Percentiles rank a stretch among this genome's conserved stretches.
Evolutionary conservation across 2,113 vertebrate genomes (phyloP).

Genomic region (Oostethus manadensis): DNA sequence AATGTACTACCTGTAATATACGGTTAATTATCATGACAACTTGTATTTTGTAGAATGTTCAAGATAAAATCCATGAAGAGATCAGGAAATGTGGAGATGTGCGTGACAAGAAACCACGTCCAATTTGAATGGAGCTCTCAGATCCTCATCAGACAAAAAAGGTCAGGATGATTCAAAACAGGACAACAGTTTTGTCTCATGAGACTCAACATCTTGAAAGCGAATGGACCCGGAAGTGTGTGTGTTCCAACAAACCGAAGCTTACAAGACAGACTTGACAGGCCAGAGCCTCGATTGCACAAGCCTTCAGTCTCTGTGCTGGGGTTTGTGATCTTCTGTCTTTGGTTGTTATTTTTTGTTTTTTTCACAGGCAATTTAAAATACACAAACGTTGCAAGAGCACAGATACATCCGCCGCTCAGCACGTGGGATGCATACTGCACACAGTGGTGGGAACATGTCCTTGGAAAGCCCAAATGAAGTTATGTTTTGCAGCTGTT

Average conservation of each 20-base stretch:
- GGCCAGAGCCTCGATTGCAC: constrained; percentile 25
- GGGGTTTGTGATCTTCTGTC: constrained; percentile 37
- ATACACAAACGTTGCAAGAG: constrained; percentile 12
- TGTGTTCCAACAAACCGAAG: constrained; percentile 37
- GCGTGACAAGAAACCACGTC: constrained; percentile 40
- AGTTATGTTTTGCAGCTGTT: constrained; percentile 35
- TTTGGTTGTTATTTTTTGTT: constrained; percentile 27
- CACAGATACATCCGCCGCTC: constrained; percentile 4
- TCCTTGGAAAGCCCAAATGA: constrained; percentile 8
- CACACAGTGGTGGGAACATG: constrained; percentile 26
- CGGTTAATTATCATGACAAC: background rate
- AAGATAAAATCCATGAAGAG: background rate
- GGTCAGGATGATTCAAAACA: constrained; percentile 47
- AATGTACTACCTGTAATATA: no score
- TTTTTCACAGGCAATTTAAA: constrained; percentile 12
- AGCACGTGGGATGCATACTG: background rate
- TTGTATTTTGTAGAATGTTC: background rate
- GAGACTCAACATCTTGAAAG: constrained; percentile 20
- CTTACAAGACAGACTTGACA: constrained; percentile 40
- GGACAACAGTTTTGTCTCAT: constrained; percentile 16
- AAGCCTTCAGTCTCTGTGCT: constrained; percentile 18
- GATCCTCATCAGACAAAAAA: constrained; percentile 50
- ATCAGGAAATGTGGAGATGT: constrained; percentile 15
- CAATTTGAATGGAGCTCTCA: constrained; percentile 35
- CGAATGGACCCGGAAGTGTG: constrained; percentile 25